These are phyloP conservation scores for Mareca penelope DNA, from an alignment of 2,797 vertebrate genomes.

Conservation along the genomic window DNA sequence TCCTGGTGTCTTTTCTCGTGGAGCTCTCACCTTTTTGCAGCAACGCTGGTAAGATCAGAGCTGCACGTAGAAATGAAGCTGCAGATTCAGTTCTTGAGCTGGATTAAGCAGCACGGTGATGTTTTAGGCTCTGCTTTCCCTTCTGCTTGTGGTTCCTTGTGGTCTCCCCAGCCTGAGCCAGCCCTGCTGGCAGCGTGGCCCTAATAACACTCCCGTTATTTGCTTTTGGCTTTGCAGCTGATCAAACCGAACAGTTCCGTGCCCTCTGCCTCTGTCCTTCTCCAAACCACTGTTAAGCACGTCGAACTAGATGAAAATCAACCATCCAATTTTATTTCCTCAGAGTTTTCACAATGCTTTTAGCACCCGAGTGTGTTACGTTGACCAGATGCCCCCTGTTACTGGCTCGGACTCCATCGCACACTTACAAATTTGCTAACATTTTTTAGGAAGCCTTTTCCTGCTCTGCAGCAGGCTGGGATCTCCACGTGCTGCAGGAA, in stretches of 20 bases:
- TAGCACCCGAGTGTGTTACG: accelerated
- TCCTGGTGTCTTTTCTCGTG: neutral
- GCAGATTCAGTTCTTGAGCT: neutral
- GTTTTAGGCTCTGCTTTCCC: neutral
- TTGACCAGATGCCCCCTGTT: neutral
- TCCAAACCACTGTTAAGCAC: neutral
- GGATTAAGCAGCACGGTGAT: neutral
- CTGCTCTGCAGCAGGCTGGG: neutral
- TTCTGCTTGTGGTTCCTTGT: neutral
- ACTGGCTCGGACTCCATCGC: neutral
- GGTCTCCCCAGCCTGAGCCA: neutral
- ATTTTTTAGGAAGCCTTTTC: accelerated
- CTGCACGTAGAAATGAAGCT: neutral
- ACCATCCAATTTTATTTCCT: neutral
- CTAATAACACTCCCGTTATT: accelerated
- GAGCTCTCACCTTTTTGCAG: neutral
- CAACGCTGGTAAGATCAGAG: neutral
- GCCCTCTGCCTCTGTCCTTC: neutral
- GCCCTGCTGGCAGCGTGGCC: neutral
- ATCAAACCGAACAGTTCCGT: neutral
- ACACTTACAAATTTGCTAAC: neutral
- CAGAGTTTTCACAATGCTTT: neutral
- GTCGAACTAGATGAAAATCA: accelerated
- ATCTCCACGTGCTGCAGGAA: accelerated
- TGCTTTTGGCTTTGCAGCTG: neutral